phyloP scores from a whole-genome alignment of 2,888 invertebrate species.

The Synergus laeviventris region DNA sequence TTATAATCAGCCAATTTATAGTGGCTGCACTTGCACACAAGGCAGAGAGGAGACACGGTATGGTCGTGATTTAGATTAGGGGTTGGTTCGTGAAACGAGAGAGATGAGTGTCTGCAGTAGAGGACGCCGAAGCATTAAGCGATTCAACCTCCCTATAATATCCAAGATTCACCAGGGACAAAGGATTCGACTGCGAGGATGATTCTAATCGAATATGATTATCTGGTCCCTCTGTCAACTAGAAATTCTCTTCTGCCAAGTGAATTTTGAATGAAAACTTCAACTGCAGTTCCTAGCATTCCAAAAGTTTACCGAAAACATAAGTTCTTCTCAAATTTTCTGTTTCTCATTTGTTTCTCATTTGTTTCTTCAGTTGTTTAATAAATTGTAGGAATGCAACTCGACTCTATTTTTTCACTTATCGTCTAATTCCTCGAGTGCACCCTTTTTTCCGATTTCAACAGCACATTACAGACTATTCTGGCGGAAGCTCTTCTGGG shows the following conservation, averaged over 20 bases:
- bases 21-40: constrained; percentile 59
- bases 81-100: constrained; percentile 52
- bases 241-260: constrained; percentile 47
- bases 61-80: constrained; percentile 70
- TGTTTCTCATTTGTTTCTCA: neutral
- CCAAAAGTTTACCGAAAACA: neutral
- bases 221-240: constrained; percentile 67
- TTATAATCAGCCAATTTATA: constrained; percentile 75
- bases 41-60: constrained; percentile 50
- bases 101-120: constrained; percentile 57
- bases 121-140: constrained; percentile 60
- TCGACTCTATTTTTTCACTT: constrained; percentile 50
- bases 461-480: constrained; percentile 53
- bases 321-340: too few relatives aligned
- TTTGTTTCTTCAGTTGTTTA: neutral
- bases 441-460: constrained; percentile 56
- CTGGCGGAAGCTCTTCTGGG: constrained; percentile 55
- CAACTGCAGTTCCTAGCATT: neutral
- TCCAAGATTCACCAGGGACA: constrained; percentile 62
- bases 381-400: constrained; percentile 37
- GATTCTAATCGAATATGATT: constrained; percentile 73
- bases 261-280: constrained; percentile 28
- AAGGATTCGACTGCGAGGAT: constrained; percentile 67
- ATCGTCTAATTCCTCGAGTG: constrained; percentile 51
- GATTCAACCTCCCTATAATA: constrained; percentile 55